Evolutionary conservation across 2,888 invertebrate genomes (phyloP).

Genomic region (Exocentrus adspersus): DNA sequence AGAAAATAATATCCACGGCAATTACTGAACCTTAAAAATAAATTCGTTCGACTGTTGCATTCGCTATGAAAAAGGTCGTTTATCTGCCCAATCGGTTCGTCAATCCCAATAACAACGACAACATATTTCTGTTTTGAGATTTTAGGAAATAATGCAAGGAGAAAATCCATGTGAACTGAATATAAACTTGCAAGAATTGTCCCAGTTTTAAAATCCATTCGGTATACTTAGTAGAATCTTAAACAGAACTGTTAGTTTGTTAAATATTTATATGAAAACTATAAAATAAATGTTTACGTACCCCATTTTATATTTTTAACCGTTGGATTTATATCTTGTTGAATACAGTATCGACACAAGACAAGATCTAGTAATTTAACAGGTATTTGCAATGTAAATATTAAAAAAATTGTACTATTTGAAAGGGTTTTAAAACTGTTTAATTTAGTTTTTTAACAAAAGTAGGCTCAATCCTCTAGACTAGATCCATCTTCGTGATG

Average conservation of each 20-base stretch:
- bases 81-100: neutral
- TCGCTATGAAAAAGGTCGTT: neutral
- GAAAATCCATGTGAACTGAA: too few relatives aligned
- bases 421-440: too few relatives aligned
- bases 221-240: neutral
- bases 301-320: neutral
- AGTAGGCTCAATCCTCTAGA: too few relatives aligned
- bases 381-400: too few relatives aligned
- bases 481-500: constrained; percentile 24
- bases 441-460: too few relatives aligned
- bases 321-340: neutral
- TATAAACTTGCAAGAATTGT: too few relatives aligned
- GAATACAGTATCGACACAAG: neutral
- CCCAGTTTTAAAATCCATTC: neutral
- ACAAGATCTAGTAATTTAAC: neutral
- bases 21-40: constrained; percentile 7
- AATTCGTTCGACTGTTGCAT: neutral
- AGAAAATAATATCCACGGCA: constrained; percentile 2
- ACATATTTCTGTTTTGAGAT: too few relatives aligned
- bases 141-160: too few relatives aligned
- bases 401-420: too few relatives aligned
- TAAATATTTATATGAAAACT: neutral
- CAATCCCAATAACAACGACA: too few relatives aligned
- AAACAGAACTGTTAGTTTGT: neutral
- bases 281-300: neutral